Percentiles rank a stretch among this genome's conserved stretches.
Evolutionary conservation across 2,888 invertebrate genomes (phyloP).

Genomic region (Seira musarum): DNA sequence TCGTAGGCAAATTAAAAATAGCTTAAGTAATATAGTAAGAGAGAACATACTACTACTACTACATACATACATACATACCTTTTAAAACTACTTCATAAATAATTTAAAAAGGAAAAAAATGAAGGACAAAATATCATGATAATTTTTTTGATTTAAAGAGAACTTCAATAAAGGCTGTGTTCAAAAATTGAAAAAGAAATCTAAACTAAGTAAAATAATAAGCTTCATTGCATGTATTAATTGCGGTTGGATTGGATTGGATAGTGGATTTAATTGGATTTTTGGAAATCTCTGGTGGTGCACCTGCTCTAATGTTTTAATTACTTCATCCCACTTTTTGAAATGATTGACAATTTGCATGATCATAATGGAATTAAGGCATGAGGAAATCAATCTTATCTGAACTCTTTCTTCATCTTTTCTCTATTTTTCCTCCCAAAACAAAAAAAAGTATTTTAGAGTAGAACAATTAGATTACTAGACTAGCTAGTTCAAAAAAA

Average conservation of each 20-base stretch:
- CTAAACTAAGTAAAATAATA: too few species aligned
- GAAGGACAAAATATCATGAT: conserved; percentile 20
- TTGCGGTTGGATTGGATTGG: not conserved
- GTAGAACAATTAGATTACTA: not conserved
- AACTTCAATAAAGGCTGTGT: conserved; percentile 61
- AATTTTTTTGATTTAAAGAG: conserved; percentile 13
- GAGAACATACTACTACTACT: conserved; percentile 18
- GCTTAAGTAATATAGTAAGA: not conserved
- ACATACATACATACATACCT: too few species aligned
- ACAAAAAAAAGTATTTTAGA: not conserved
- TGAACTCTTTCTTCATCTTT: not conserved
- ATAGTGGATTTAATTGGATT: too few species aligned
- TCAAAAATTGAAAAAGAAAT: conserved; percentile 35
- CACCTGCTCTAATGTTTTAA: too few species aligned
- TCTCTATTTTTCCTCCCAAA: not conserved
- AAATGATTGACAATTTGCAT: too few species aligned
- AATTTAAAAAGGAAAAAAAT: conserved; percentile 51
- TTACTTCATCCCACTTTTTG: too few species aligned
- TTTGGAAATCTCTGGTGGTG: too few species aligned
- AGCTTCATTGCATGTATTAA: too few species aligned
- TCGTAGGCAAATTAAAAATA: conserved; percentile 10
- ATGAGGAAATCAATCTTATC: too few species aligned
- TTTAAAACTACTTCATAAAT: too few species aligned
- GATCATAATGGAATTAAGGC: too few species aligned
- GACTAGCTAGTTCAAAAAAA: too few species aligned